Base-by-base conservation (phyloP, 2,888 invertebrate genomes). In the Drosophila formosana region DNA sequence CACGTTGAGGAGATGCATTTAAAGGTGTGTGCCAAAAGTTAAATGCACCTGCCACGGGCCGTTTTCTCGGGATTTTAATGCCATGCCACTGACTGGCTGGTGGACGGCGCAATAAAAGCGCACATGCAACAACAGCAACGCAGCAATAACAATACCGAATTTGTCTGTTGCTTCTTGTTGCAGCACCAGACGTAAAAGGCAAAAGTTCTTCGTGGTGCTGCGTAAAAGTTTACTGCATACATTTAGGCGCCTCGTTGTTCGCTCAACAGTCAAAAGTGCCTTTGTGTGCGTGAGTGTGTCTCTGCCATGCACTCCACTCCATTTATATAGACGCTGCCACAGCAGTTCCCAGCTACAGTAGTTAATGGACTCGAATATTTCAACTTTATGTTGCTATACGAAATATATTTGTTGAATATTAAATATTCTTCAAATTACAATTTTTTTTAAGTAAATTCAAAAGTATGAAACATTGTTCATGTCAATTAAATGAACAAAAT, bases 31-130 rank as follows among this genome's bases (percentile, higher is more conserved):
- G 80, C 71, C 82, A 80, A 75, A 84, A 89, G 89, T 89, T 87
- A 85, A 87, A 84, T 88, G 89, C 89, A 80, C 74, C 88, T 85
- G 85, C 89, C 86, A 79, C 64, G 67, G 49, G 66, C 66, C 26
- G 43, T 56, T 65, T 63, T 52, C 65, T 65, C 39, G 62, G 64
- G 18, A 37, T 66, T 55, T 78, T 78, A 78, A 81, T 75, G 78
- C 63, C 66, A 57, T 37, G 61, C 39, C 53, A 62, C 53, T 46
- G 62, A 46, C 66, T 51, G 6, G 28, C 2, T 28, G 37, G 11
- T 37, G 55, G 49, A 41, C 56, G 32, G 53, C 50, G 66, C 64
- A 81, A 78, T 72, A 66, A 79, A 70, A 74, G 69, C 58, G 76
- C 67, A 71, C 69, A 64, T 41, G 61, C 41, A 18, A 57, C 60